Conservation (phyloP, 2,888 invertebrate genomes). For the Drosophila robusta region DNA sequence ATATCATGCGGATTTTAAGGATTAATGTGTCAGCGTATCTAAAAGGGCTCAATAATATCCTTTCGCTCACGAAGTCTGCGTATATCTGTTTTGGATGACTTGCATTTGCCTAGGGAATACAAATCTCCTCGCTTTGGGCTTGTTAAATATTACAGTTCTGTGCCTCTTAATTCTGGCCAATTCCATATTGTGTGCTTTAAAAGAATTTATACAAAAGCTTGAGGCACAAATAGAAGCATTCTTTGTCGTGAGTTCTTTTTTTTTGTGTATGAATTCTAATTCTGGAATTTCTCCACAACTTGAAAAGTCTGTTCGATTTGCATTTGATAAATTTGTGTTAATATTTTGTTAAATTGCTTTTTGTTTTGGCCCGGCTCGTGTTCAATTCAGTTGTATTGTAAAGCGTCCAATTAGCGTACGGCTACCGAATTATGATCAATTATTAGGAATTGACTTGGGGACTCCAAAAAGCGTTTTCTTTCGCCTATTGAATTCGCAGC, state of each 20-base stretch:
- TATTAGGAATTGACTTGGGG: constrained; percentile 55
- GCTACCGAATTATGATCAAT: constrained; percentile 79
- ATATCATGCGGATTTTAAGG: no score
- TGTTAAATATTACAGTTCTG: no score
- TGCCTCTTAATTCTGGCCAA: not conserved
- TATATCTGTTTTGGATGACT: no score
- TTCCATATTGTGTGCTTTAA: not conserved
- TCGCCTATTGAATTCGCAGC: constrained; percentile 35
- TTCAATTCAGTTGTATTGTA: constrained; percentile 68
- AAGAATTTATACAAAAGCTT: constrained; percentile 2
- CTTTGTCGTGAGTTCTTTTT: not conserved
- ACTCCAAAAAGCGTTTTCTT: constrained; percentile 2
- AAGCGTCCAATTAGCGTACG: constrained; percentile 76
- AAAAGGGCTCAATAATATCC: no score
- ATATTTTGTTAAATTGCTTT: constrained; percentile 61
- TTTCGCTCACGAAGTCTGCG: no score
- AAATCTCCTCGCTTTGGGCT: no score
- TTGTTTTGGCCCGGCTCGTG: constrained; percentile 20
- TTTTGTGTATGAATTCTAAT: constrained; percentile 17
- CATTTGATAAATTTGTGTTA: constrained; percentile 81
- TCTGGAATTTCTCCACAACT: constrained; percentile 50
- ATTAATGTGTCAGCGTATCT: no score
- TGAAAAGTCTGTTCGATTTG: constrained; percentile 57
- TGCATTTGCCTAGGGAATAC: no score
- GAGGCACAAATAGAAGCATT: constrained; percentile 13